Percentiles rank a stretch among this genome's conserved stretches.
Conservation (phyloP, 2,113 vertebrate genomes). For the Varanus salvator region DNA sequence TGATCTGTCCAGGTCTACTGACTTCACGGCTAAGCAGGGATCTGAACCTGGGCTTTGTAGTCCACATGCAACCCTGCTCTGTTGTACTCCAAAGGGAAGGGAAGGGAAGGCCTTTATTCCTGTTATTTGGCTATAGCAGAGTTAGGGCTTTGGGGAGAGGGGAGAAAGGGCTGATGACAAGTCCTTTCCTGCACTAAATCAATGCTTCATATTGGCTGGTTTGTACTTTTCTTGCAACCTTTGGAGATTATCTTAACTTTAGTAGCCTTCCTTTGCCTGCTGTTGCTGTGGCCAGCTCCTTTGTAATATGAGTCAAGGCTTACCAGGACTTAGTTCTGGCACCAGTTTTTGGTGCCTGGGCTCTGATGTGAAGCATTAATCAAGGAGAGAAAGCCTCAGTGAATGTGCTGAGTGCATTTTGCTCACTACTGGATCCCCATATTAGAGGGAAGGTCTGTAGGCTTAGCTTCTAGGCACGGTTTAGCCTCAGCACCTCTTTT, state of each 20-base stretch:
- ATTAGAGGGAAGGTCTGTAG: not conserved
- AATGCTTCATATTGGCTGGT: not conserved
- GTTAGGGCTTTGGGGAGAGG: not conserved
- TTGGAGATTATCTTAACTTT: not conserved
- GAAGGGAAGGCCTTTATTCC: not conserved
- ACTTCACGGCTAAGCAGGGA: not conserved
- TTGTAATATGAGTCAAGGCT: not conserved
- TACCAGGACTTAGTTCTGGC: not conserved
- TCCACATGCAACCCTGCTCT: not conserved
- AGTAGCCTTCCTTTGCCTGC: not conserved
- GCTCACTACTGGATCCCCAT: not conserved
- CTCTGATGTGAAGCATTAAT: not conserved
- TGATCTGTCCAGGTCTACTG: not conserved
- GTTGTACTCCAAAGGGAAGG: not conserved
- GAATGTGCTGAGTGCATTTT: not conserved
- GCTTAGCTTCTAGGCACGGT: not conserved
- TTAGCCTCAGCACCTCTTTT: not conserved
- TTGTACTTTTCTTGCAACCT: not conserved
- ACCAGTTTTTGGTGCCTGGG: not conserved
- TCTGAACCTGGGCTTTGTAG: not conserved
- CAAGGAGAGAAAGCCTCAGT: not conserved
- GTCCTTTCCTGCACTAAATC: not conserved
- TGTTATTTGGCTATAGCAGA: not conserved
- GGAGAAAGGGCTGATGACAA: not conserved
- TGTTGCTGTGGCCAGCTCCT: not conserved